Base-by-base conservation (phyloP, 2,113 vertebrate genomes). In the Redunca redunca region DNA sequence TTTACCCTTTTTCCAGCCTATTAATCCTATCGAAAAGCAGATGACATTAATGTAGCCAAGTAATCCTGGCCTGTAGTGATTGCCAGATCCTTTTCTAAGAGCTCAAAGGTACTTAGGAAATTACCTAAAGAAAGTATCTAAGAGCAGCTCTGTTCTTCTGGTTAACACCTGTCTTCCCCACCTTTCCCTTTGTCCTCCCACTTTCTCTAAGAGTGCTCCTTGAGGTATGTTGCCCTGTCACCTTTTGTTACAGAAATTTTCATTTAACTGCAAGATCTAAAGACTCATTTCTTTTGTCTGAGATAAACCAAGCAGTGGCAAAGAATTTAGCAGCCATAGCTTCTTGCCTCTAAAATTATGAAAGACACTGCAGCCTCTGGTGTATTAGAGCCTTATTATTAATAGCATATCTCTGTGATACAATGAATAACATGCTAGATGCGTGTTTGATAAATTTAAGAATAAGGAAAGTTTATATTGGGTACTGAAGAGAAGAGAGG, bases 401-500 rank as follows among this genome's bases (percentile, higher is more conserved):
- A 57, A 81, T 87, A 46, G 40, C 14, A n/a, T 60, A 26, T 43
- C n/a, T 96, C 10, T 84, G 19, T 62, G 60, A 60, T 82, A 78
- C 53, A 92, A 82, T 50, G 48, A 81, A 74, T 28, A 71, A 74
- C 16, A 82, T 43, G 52, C 21, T 83, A 83, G 52, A 55, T 83
- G 25, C 7, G 7, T 91, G 7, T 78, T 94, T 92, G 77, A 88
- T 87, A 78, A 30, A 48, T 91, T 95, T 87, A 86, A 58, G 33
- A 94, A 93, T 95, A 82, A 86, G 53, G 57, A 91, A 95, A 93
- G n/a, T 95, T 92, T 93, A 57, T 30, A 1, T 52, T 95, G 64
- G 19, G 4, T 90, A 30, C 48, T 21, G 9, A 96, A 90, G 33
- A 55, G 40, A 92, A 19, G 33, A 92, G 58, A 95, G 36, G 26